Base-by-base conservation (phyloP, 2,888 invertebrate genomes). In the Pandemis heparana region DNA sequence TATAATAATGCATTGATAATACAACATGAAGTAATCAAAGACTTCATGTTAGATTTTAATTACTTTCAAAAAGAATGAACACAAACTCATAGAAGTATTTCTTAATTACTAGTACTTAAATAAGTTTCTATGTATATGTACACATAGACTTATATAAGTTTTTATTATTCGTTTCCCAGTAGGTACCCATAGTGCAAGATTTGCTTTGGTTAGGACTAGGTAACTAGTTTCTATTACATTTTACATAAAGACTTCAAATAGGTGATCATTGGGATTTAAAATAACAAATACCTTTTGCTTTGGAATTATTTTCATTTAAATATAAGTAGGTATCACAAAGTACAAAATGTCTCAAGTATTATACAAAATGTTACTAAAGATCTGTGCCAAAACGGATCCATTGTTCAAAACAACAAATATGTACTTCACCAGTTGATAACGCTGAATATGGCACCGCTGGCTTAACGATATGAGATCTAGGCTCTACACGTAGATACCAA, bases 311-410 rank as follows among this genome's bases (percentile, higher is more conserved):
- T 66, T 51, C 65, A 16, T 51, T 65, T 59, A 38, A 64, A 18
- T 39, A 46, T 39, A 46, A 14, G 70, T 71, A 66, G 23, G 23
- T 32, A 43, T 51, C 12, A 71, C 48, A 71, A 68, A 59, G 10
- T 61, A 72, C 9, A 66, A 70, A 72, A 67, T 16, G 9, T 72
- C 71, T 65, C 65, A 32, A 46, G 65, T 72, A 67, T 61, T 61
- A 61, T 61, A 5, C 43, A 18, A n/a, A 53, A 72, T 46, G 53
- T 38, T 10, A 60, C 66, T 71, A 72, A 61, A 60, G 41, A 67
- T 46, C 5, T 23, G 60, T 41, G 59, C 65, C 71, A 71, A 46
- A 60, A 64, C 8, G 46, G 6, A 59, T 64, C 38, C 16, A 70
- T 39, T 64, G 53, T 16, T 53, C 18, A 3, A 53, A 18, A 18